Evolutionary conservation across 2,113 vertebrate genomes (phyloP).

Genomic region (Rana temporaria): DNA sequence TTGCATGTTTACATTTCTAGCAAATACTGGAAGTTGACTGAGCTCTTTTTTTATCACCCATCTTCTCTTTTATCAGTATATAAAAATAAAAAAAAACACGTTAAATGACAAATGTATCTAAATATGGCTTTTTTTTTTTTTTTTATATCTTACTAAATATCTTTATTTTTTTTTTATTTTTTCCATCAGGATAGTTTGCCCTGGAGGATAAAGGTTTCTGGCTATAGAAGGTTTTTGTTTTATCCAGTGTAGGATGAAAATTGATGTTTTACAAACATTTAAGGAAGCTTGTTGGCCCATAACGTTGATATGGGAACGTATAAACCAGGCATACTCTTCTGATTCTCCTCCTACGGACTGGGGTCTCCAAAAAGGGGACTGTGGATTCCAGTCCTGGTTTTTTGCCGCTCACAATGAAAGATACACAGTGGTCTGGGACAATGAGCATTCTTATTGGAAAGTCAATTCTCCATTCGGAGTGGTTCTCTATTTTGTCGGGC

Average conservation of each 20-base stretch:
- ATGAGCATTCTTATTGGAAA: background rate
- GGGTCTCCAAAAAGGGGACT: background rate
- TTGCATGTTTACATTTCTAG: too few relatives aligned
- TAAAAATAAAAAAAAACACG: too few relatives aligned
- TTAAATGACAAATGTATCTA: too few relatives aligned
- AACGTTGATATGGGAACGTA: background rate
- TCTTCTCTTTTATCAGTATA: too few relatives aligned
- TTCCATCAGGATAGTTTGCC: too few relatives aligned
- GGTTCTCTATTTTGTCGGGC: background rate
- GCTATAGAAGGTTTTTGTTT: too few relatives aligned
- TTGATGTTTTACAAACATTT: background rate
- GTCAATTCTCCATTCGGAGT: constrained; percentile 3
- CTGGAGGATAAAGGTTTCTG: too few relatives aligned
- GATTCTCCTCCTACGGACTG: background rate
- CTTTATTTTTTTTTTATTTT: too few relatives aligned
- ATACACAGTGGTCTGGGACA: background rate
- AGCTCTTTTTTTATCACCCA: too few relatives aligned
- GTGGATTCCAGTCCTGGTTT: background rate
- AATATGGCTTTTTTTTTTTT: too few relatives aligned
- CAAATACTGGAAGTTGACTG: too few relatives aligned
- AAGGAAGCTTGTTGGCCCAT: background rate
- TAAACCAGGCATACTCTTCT: background rate
- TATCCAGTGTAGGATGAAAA: background rate
- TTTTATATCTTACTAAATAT: too few relatives aligned
- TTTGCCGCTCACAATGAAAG: background rate